Base-by-base conservation (phyloP, 1,140 invertebrate species). In the Ostrea edulis region DNA sequence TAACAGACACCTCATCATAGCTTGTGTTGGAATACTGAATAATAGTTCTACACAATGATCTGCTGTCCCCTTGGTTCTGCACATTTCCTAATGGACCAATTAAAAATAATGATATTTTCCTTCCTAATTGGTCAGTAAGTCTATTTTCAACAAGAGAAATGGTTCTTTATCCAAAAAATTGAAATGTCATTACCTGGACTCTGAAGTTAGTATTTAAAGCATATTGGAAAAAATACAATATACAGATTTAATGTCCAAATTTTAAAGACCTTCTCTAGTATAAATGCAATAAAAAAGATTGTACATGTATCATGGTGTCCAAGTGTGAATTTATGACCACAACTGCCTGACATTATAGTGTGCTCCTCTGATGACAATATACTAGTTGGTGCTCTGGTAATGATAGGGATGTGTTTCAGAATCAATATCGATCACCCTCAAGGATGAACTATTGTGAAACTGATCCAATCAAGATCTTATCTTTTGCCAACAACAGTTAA, bases 401-500 rank as follows among this genome's bases (percentile, higher is more conserved):
- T 11, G 25, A 77, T 35, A n/a, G 35, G 1, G 35, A 44, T 62
- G 58, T 62, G 22, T 29, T 77, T 25, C 14, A 25, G 68, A 77
- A 77, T 77, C 68, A 35, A 77, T 77, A 77, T 77, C 68, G 14
- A 22, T 29, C 68, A 77, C 68, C 68, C 29, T 17, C 68, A 17
- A 25, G 68, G 68, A 77, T 77, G 68, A 77, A 25, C 68, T 35
- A 77, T 77, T 77, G 68, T 29, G 29, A 77, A 77, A 77, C 22
- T 77, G 68, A 77, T 77, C 68, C 68, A 77, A 77, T 77, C 68
- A 77, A 77, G 25, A 22, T 77, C 68, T 35, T 35, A 35, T 44
- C 25, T 77, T 77, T 29, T 77, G 25, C 68, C 68, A 35, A 77
- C 68, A 77, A 77, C 25, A 77, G 68, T 77, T 77, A 77, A 77